A percentile compares a stretch with the other conserved stretches of the same genome.
These are phyloP conservation scores for Petrophora chlorosata DNA, from an alignment of 2,888 invertebrate genomes.

Conservation along the genomic window DNA sequence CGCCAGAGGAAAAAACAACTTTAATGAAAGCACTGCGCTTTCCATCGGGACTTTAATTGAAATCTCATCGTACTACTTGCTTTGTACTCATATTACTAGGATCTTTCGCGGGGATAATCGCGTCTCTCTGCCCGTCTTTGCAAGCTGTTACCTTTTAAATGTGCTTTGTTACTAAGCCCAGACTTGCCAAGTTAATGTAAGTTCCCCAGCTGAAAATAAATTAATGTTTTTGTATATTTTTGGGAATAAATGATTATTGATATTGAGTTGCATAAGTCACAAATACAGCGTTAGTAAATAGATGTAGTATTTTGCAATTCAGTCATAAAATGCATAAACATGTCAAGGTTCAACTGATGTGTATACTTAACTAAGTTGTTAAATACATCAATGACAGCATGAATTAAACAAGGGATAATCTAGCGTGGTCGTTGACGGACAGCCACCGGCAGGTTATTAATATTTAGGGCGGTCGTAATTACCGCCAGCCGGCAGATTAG, in stretches of 20 bases:
- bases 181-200: neutral
- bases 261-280: no score
- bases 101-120: neutral
- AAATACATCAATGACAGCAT: no score
- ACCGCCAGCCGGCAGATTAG: conserved; percentile 10
- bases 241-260: no score
- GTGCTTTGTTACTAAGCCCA: neutral
- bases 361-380: no score
- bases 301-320: no score
- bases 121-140: neutral
- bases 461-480: conserved; percentile 21
- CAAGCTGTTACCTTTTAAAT: neutral
- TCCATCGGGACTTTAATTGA: conserved; percentile 58
- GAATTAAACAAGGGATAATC: neutral
- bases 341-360: no score
- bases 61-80: conserved; percentile 42
- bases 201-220: no score
- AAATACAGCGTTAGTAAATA: no score
- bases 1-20: conserved; percentile 56
- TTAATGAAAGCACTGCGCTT: conserved; percentile 65
- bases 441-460: conserved; percentile 10
- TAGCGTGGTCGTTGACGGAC: conserved; percentile 8
- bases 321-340: no score
- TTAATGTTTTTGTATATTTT: no score
- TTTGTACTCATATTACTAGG: conserved; percentile 11